Evolutionary conservation across 2,113 vertebrate genomes (phyloP).

Genomic region (Ageneiosus marmoratus): DNA sequence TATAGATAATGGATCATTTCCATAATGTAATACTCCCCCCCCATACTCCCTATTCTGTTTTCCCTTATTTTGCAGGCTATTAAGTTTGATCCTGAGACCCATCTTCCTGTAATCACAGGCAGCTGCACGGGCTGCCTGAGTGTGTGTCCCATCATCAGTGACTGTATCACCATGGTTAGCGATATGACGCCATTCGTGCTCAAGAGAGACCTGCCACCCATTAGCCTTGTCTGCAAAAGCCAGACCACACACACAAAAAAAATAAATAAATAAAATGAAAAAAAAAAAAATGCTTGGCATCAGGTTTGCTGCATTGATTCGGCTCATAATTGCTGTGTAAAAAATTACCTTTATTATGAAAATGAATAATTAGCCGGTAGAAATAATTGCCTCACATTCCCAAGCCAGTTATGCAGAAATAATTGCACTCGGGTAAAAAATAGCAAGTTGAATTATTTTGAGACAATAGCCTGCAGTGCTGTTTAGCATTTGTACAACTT

Average conservation of each 20-base stretch:
- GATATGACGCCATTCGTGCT: constrained; percentile 84
- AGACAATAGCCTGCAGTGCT: constrained; percentile 47
- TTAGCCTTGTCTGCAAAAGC: constrained; percentile 73
- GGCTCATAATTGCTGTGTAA: constrained; percentile 65
- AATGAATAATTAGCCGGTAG: constrained; percentile 48
- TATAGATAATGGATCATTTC: constrained; percentile 50
- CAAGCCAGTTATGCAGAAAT: constrained; percentile 59
- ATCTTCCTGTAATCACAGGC: constrained; percentile 84
- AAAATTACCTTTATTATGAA: constrained; percentile 62
- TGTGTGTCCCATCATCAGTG: constrained; percentile 86
- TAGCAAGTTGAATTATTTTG: constrained; percentile 55
- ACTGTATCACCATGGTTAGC: constrained; percentile 93
- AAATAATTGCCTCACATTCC: constrained; percentile 48
- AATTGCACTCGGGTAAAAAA: constrained; percentile 54
- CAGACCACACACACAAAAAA: constrained; percentile 40
- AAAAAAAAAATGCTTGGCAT: constrained; percentile 19
- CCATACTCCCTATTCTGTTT: constrained; percentile 27
- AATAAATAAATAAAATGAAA: not conserved
- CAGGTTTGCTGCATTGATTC: constrained; percentile 56
- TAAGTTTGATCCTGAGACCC: constrained; percentile 84
- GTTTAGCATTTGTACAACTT: constrained; percentile 4
- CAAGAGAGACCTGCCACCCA: constrained; percentile 83
- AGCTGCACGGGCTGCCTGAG: constrained; percentile 90
- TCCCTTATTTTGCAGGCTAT: constrained; percentile 81
- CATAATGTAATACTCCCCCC: constrained; percentile 56